Conservation (phyloP, 2,113 vertebrate species). For the Eudyptes chrysolophus region DNA sequence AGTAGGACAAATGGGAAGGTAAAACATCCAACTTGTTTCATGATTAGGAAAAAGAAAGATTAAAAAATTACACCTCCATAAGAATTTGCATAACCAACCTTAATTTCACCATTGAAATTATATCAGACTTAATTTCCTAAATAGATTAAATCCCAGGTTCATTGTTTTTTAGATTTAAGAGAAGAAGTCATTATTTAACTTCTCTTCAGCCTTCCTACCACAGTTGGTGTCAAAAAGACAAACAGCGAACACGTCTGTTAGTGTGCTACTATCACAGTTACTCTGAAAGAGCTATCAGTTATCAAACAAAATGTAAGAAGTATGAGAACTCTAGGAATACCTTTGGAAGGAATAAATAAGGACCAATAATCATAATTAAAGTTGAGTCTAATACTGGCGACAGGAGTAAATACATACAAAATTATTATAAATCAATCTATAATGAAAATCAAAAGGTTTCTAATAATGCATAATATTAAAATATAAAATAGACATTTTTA, state of each 20-base stretch:
- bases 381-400: background rate
- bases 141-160: background rate
- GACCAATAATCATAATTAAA: background rate
- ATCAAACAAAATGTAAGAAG: background rate
- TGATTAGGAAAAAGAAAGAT: background rate
- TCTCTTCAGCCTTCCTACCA: background rate
- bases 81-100: background rate
- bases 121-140: background rate
- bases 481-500: background rate
- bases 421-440: background rate
- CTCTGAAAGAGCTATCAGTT: background rate
- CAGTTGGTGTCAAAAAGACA: background rate
- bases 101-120: background rate
- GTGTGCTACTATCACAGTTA: background rate
- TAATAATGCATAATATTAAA: background rate
- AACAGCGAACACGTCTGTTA: background rate
- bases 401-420: background rate
- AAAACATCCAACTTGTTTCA: background rate
- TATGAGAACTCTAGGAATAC: background rate
- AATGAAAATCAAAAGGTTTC: background rate
- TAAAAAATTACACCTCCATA: background rate
- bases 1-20: background rate
- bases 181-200: background rate
- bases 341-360: background rate
- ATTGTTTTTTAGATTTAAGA: background rate